Evolutionary conservation across 2,888 invertebrate genomes (phyloP).

Genomic region (Monochamus alternatus): DNA sequence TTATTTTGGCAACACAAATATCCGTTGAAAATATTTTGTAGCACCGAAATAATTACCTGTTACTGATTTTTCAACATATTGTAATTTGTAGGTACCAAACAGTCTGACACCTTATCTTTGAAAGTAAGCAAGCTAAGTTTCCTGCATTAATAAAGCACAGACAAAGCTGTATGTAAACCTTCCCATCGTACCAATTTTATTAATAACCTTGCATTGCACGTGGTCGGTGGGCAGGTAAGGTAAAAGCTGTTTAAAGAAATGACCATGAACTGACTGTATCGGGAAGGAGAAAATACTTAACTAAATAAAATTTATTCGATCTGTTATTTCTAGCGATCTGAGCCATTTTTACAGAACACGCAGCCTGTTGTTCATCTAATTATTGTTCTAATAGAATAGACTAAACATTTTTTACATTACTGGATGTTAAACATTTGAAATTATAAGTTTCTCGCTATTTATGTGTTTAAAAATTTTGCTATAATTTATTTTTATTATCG

Average conservation of each 20-base stretch:
- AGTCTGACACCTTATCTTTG: background rate
- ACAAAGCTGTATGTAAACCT: background rate
- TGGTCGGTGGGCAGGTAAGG: background rate
- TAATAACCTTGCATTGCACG: slow-evolving; percentile 14
- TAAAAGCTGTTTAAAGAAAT: background rate
- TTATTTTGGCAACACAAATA: background rate
- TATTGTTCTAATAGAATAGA: too few relatives aligned
- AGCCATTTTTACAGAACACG: too few relatives aligned
- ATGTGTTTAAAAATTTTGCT: too few relatives aligned
- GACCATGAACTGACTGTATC: slow-evolving; percentile 15
- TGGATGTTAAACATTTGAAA: too few relatives aligned
- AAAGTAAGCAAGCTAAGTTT: background rate
- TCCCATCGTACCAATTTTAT: background rate
- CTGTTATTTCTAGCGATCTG: too few relatives aligned
- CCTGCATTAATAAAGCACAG: background rate
- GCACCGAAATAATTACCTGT: background rate
- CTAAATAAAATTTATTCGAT: too few relatives aligned
- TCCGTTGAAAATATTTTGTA: background rate
- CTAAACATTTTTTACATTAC: too few relatives aligned
- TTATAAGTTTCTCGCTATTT: too few relatives aligned
- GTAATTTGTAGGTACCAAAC: background rate
- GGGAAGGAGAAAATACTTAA: background rate
- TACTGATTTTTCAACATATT: background rate
- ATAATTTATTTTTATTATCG: too few relatives aligned
- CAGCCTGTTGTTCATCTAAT: too few relatives aligned